Conservation (phyloP, 92 coral and sea anemone genomes). For the Parazoanthus atlanticus region DNA sequence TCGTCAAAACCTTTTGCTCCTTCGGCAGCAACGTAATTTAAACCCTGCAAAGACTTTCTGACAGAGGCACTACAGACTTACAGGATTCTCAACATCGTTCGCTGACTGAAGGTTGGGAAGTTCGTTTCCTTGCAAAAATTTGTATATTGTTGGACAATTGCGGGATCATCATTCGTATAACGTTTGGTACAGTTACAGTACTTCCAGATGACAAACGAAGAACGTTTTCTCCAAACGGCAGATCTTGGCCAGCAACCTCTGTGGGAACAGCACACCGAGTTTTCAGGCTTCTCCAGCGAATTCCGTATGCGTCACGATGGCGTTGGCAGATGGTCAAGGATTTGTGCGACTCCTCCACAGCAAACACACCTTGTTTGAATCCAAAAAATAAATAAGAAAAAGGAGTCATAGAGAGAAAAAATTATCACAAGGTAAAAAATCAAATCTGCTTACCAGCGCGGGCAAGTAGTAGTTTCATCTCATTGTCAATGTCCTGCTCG, state of each 20-base stretch:
- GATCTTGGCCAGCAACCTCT: constrained; percentile 39
- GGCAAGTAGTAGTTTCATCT: constrained; percentile 22
- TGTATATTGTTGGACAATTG: neutral
- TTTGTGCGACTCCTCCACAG: neutral
- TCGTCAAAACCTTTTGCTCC: too few species aligned
- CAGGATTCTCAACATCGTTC: too few species aligned
- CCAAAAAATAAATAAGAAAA: too few species aligned
- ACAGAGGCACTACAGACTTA: too few species aligned
- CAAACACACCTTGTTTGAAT: too few species aligned
- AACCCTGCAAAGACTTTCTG: too few species aligned
- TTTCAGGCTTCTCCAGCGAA: constrained; percentile 43
- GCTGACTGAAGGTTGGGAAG: neutral
- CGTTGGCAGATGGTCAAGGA: constrained; percentile 9
- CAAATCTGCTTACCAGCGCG: constrained; percentile 37
- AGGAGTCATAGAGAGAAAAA: neutral
- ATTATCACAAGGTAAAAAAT: neutral
- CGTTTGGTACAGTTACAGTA: neutral
- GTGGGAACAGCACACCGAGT: constrained; percentile 9
- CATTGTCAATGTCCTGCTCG: constrained; percentile 34
- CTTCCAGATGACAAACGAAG: constrained; percentile 6
- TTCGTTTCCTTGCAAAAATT: neutral
- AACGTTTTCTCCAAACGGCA: constrained; percentile 38
- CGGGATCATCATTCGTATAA: neutral
- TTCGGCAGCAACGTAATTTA: too few species aligned
- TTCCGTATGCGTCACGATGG: constrained; percentile 38